Percentiles rank a stretch among this genome's conserved stretches.
Conservation (phyloP, 1,140 invertebrate genomes). For the Saccostrea glomerata region DNA sequence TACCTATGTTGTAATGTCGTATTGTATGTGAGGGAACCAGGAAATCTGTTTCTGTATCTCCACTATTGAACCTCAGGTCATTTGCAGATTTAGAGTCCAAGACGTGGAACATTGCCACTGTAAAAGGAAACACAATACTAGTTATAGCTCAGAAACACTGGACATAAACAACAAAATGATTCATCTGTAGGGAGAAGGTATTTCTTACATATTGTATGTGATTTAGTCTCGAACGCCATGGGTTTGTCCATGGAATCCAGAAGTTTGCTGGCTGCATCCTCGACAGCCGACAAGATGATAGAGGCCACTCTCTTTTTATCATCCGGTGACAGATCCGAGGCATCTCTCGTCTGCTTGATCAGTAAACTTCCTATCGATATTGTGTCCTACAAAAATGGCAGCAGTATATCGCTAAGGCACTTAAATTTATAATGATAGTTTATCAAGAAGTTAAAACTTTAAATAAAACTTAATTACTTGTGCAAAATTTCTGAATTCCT, state of each 20-base stretch:
- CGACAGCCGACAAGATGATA: conserved; percentile 78
- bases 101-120: conserved; percentile 1
- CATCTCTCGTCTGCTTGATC: not conserved
- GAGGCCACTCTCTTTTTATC: conserved; percentile 69
- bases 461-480: not conserved
- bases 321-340: conserved; percentile 3
- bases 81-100: not conserved
- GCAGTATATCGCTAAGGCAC: not conserved
- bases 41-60: not conserved
- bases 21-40: not conserved
- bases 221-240: conserved; percentile 60
- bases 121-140: not conserved
- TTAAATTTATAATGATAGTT: too few relatives aligned
- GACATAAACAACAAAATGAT: not conserved
- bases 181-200: not conserved
- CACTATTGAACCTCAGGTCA: not conserved
- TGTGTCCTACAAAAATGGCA: not conserved
- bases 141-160: not conserved
- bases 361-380: not conserved
- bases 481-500: not conserved
- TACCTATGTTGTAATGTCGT: conserved; percentile 16
- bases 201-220: conserved; percentile 69
- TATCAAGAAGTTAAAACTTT: too few relatives aligned
- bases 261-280: conserved; percentile 94
- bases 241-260: conserved; percentile 86